Evolutionary conservation across 2,888 invertebrate species (phyloP), one percentile per base, ranked within the genome.

Genomic region (Barypeithes pellucidus): DNA sequence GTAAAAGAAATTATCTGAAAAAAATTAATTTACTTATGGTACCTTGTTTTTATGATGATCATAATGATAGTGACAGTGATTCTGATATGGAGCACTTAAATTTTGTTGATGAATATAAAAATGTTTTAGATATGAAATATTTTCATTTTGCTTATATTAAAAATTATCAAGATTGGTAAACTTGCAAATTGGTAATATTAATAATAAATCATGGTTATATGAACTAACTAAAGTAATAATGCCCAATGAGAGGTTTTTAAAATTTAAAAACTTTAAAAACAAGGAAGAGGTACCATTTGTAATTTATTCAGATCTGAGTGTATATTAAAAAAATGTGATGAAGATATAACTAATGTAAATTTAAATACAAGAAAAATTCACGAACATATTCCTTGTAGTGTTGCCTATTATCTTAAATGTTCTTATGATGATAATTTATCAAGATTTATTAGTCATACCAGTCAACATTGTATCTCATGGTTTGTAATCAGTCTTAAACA

Each of bases 341-440:
- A 20, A 7, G 11, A 47, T 20, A 11, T 20, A 20, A 20, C 0
- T 11, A 11, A 18, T 47, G 7, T 20, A 2, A 18, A 20, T 20
- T 47, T 47, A 39, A 39, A 39, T 2, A 39, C 18, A 16, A 60
- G 5, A 41, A 67, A 67, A 22, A 5, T 20, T 41, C 67, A 54
- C 9, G 33, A 39, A 39, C 24, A 54, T 57, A 33, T 57, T 36
- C 43, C 67, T 1, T 67, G 33, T 50, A 41, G 57, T 12, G 18
- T 73, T n/a, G 73, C 60, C 3, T 73, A 59, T 45, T 57, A 63
- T 11, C 5, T 68, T 0, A 73, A 73, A 63, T 73, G 68, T 52
- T 43, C 59, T 2, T 68, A 68, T 47, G 52, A 68, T 50, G 41
- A 68, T 16, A 24, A 41, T 1, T n/a, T 63, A 12, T 73, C 68